Percentiles rank a stretch among this genome's conserved stretches.
Conservation (phyloP, 2,888 invertebrate species). For the Ametastegia equiseti region DNA sequence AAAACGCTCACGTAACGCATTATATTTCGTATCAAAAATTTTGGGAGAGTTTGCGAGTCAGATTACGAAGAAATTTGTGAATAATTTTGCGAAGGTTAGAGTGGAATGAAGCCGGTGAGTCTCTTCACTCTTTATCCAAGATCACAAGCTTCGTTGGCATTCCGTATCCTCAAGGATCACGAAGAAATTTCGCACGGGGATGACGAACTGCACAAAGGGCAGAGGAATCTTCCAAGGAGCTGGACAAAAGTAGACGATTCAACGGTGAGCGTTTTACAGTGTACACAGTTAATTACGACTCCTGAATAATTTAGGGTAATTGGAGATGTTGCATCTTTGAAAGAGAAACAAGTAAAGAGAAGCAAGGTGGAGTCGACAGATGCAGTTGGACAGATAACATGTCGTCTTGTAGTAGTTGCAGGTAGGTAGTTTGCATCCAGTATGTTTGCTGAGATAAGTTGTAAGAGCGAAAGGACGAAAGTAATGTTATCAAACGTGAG, state of each 20-base stretch:
- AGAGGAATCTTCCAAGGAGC: background rate
- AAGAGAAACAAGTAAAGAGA: background rate
- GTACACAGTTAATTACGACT: background rate
- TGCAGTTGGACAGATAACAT: background rate
- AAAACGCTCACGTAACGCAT: too few species aligned
- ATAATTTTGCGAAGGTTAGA: background rate
- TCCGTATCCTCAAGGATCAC: background rate
- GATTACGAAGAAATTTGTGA: background rate
- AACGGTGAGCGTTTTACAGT: background rate
- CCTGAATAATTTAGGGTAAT: background rate
- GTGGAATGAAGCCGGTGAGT: background rate
- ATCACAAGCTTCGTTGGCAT: background rate
- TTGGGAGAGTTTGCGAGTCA: background rate
- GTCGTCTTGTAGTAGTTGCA: background rate
- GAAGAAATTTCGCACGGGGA: background rate
- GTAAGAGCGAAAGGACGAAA: background rate
- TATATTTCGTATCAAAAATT: too few species aligned
- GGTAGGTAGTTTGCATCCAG: background rate
- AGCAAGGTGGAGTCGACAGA: background rate
- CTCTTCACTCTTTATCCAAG: background rate
- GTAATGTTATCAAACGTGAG: constrained; percentile 31
- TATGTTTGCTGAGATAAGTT: background rate
- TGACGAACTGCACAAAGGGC: background rate
- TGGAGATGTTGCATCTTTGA: background rate
- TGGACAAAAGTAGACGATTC: too few species aligned